These are phyloP conservation scores for Apamea monoglypha DNA, from an alignment of 2,888 invertebrate genomes.

Conservation along the genomic window DNA sequence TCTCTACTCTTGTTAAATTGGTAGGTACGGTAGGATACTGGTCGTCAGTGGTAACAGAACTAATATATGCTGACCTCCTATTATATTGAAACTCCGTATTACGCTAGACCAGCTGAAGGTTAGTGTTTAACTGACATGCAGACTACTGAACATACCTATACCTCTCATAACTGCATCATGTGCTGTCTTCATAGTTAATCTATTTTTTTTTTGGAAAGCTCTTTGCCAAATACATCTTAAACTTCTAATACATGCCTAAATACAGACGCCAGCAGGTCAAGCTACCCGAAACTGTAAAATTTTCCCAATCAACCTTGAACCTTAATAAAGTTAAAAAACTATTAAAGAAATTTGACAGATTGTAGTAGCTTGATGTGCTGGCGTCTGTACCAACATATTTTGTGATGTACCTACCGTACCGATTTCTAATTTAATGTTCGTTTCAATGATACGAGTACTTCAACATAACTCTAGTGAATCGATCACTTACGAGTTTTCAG, in stretches of 20 bases:
- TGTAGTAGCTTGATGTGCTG: no score
- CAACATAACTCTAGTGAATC: background rate
- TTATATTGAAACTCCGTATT: background rate
- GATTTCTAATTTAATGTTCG: background rate
- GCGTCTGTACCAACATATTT: background rate
- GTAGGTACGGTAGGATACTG: background rate
- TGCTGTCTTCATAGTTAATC: background rate
- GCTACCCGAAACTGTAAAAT: no score
- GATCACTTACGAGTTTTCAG: background rate
- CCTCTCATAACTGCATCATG: background rate
- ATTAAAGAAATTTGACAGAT: no score
- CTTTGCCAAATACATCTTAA: background rate
- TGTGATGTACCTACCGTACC: background rate
- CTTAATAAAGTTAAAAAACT: no score
- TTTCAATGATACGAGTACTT: constrained; percentile 1
- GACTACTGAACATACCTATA: background rate
- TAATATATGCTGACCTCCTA: background rate
- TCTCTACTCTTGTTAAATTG: background rate
- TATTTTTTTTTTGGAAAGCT: background rate
- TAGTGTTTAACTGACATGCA: background rate
- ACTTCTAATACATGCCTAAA: background rate
- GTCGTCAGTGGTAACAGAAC: background rate
- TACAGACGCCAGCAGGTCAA: no score
- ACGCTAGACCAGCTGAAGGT: background rate
- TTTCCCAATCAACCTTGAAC: no score